These are phyloP conservation scores for Bugulina stolonifera DNA, from an alignment of 2,888 invertebrate genomes.

Conservation along the genomic window DNA sequence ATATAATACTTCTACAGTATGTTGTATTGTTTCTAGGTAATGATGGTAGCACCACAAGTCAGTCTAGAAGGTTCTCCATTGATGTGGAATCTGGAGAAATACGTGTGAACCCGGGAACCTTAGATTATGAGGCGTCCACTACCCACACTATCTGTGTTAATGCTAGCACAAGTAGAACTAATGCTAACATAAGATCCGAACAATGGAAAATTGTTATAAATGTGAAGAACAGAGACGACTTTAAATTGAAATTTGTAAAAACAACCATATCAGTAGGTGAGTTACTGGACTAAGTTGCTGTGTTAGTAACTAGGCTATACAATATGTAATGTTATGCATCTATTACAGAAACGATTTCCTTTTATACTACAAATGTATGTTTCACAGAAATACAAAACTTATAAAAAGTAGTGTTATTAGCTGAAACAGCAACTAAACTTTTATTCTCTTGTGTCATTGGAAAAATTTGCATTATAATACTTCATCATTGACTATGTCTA, in stretches of 20 bases:
- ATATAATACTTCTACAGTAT: no score
- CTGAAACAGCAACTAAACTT: no score
- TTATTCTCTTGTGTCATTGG: no score
- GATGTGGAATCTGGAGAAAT: constrained; percentile 6
- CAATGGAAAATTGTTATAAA: not conserved
- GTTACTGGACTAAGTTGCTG: not conserved
- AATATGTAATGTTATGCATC: no score
- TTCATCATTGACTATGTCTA: no score
- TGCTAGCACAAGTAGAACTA: constrained; percentile 16
- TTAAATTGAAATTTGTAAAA: not conserved
- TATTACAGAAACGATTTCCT: no score
- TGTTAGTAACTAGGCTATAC: no score
- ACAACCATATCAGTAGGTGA: not conserved
- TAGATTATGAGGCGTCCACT: constrained; percentile 9
- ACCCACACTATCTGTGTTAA: constrained; percentile 4
- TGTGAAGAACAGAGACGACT: not conserved
- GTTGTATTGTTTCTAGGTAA: not conserved
- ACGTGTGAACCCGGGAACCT: not conserved
- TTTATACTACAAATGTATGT: no score
- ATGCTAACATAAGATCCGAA: not conserved
- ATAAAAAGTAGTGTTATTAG: no score
- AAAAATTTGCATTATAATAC: no score
- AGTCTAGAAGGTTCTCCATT: constrained; percentile 13
- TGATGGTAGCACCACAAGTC: constrained; percentile 1
- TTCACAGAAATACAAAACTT: no score